A percentile compares a stretch with the other conserved stretches of the same genome.
phyloP scores from a whole-genome alignment of 37 sponge, comb jelly and placozoan species.

The Halichondria panicea region DNA sequence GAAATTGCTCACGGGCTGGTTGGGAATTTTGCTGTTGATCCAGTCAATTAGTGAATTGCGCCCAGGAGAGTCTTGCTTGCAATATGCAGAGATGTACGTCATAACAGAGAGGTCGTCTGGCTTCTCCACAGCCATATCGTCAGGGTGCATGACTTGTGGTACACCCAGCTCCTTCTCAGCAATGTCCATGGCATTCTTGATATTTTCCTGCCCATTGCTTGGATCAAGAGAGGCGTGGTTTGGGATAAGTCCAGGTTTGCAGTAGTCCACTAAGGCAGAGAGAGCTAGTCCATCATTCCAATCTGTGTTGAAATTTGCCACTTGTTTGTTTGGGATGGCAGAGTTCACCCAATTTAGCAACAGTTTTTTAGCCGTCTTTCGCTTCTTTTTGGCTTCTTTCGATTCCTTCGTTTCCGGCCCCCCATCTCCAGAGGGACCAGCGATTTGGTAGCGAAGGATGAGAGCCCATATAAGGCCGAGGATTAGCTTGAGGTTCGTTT shows the following conservation, averaged over 20 bases:
- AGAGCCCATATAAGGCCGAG: slow-evolving; percentile 79
- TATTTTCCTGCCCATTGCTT: slow-evolving; percentile 50
- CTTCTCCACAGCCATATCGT: slow-evolving; percentile 62
- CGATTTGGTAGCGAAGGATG: slow-evolving; percentile 74
- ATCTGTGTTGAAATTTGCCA: slow-evolving; percentile 65
- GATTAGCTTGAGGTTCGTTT: slow-evolving; percentile 69
- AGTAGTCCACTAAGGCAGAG: slow-evolving; percentile 67
- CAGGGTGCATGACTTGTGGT: slow-evolving; percentile 63
- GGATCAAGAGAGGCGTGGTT: slow-evolving; percentile 63
- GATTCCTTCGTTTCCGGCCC: background rate
- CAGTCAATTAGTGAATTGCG: slow-evolving; percentile 66
- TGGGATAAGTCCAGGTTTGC: slow-evolving; percentile 82
- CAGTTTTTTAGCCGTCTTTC: slow-evolving; percentile 67
- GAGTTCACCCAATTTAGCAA: slow-evolving; percentile 69
- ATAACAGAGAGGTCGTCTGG: slow-evolving; percentile 86
- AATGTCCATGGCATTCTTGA: slow-evolving; percentile 63
- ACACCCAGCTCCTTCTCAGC: slow-evolving; percentile 76
- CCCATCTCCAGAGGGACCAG: background rate
- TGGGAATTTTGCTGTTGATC: slow-evolving; percentile 73
- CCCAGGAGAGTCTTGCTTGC: slow-evolving; percentile 68
- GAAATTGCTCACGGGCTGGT: slow-evolving; percentile 69
- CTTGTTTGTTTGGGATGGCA: slow-evolving; percentile 32
- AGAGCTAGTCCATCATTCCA: slow-evolving; percentile 82
- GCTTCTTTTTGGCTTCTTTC: slow-evolving; percentile 29
- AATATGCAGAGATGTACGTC: slow-evolving; percentile 89